Evolutionary conservation across 1,140 invertebrate genomes (phyloP), one percentile per base, ranked within the genome.

Genomic region (Hyphantria cunea): DNA sequence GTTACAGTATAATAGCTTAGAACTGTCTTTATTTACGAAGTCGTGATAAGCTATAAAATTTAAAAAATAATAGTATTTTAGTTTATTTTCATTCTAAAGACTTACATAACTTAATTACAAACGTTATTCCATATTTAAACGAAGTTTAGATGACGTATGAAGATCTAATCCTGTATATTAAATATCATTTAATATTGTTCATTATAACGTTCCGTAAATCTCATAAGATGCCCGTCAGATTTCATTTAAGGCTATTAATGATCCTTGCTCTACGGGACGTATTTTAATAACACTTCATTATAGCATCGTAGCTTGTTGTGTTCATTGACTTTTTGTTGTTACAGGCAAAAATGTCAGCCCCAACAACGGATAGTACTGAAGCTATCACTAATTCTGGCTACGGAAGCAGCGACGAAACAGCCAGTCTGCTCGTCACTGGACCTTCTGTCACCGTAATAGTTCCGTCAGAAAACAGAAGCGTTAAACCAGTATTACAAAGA

Each of bases 401-500:
- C 75, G 93, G 94, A 51, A 95, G 94, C 84, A 94, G 93, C 76
- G 96, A 96, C 86, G 96, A 96, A 89, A 96, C 95, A 37, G 93
- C 95, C 12, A 95, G 94, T 65, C 92, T 96, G 52, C 91, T 97
- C 44, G 93, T 95, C 13, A 85, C 92, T 5, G 84, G 83, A 0
- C 89, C 91, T 34, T 78, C 91, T 6, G 89, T 91, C 6, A 91
- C 89, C 9, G 90, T 91, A 45, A 90, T 91, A 48, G 83, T 91
- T 6, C 86, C 90, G 1, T 74, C 86, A 7, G 87, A 91, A 76
- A 84, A 84, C 73, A 79, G 83, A 76, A 69, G 84, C 32, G 86
- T 84, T 8, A 96, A 96, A 82, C 96, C 95, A 41, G 95, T 96
- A 25, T 91, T 97, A 56, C 96, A 95, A 91, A 92, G 96, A 59